phyloP scores from a whole-genome alignment of 2,797 vertebrate genomes.

The Florisuga fusca region DNA sequence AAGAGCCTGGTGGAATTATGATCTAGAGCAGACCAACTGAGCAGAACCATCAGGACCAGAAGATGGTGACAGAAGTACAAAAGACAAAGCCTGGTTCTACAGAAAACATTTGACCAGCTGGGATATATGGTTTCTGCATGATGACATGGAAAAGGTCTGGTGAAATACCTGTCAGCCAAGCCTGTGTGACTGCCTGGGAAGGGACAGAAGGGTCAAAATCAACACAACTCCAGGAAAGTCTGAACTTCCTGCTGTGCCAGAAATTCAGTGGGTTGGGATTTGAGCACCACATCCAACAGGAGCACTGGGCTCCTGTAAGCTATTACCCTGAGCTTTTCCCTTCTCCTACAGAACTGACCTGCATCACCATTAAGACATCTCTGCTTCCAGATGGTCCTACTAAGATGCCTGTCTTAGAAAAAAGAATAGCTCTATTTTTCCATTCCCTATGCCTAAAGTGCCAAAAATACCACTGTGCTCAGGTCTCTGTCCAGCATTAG shows the following conservation, averaged over 20 bases:
- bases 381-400: not conserved
- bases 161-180: not conserved
- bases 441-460: not conserved
- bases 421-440: not conserved
- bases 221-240: not conserved
- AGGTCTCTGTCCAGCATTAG: not conserved
- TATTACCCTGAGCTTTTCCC: not conserved
- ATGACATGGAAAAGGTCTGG: not conserved
- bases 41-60: not conserved
- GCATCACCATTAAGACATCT: not conserved
- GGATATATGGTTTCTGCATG: not conserved
- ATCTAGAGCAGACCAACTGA: not conserved
- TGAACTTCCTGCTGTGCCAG: not conserved
- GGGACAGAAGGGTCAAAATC: not conserved
- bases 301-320: not conserved
- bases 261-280: not conserved
- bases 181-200: not conserved
- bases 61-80: fast-evolving
- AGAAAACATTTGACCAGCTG: not conserved
- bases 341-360: not conserved
- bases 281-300: not conserved
- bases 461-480: not conserved
- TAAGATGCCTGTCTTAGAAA: not conserved
- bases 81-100: not conserved
- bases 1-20: not conserved